These are phyloP conservation scores for Parnassius mnemosyne DNA, from an alignment of 2,888 invertebrate genomes.

Conservation along the genomic window DNA sequence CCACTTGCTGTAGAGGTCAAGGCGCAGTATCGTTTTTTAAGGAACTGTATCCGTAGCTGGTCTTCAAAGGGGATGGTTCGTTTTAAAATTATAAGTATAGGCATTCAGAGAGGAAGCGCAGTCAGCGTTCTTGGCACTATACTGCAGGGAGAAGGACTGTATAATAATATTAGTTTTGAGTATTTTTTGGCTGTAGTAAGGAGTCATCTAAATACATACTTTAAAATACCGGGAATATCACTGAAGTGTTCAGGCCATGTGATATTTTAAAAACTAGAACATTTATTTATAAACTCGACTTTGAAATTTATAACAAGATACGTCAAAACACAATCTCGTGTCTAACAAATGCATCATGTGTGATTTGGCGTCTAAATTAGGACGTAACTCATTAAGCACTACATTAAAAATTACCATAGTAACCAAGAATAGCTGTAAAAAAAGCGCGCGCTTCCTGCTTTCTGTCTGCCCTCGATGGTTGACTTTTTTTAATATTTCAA, in stretches of 20 bases:
- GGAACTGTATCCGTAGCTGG: no score
- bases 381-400: slow-evolving; percentile 11
- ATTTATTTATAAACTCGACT: slow-evolving; percentile 31
- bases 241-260: slow-evolving; percentile 6
- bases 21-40: no score
- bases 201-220: no score
- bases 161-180: no score
- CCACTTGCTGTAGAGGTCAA: no score
- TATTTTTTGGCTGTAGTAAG: no score
- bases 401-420: slow-evolving; percentile 9
- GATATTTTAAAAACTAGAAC: slow-evolving; percentile 41
- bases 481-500: slow-evolving; percentile 43
- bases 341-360: neutral
- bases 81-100: no score
- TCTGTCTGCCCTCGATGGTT: slow-evolving; percentile 46
- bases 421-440: slow-evolving; percentile 49
- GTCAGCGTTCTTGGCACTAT: no score
- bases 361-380: slow-evolving; percentile 14
- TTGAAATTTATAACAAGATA: neutral
- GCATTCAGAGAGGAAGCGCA: no score
- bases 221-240: slow-evolving; percentile 16
- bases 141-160: no score
- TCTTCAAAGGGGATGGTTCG: no score
- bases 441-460: slow-evolving; percentile 71
- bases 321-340: slow-evolving; percentile 1